Evolutionary conservation across 2,888 invertebrate species (phyloP), one percentile per base, ranked within the genome.

Genomic region (Vandiemenella viatica): DNA sequence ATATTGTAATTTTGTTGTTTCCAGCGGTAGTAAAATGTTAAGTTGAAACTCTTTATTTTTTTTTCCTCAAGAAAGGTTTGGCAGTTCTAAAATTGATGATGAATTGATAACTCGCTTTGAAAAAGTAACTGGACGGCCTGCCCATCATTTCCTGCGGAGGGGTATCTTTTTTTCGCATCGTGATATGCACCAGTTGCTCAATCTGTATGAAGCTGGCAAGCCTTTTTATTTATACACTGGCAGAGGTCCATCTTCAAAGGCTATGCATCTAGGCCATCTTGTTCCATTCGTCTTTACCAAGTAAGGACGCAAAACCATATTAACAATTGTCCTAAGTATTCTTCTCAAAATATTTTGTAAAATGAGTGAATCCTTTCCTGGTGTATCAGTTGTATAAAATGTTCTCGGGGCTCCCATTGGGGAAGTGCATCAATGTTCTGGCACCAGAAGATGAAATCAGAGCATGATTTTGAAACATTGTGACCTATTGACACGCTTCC

Each of bases 81-180:
- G 98, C 0, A 88, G 92, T 63, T 82, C 84, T 21, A 88, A 86
- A 67, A 83, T 98, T 57, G 90, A 91, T 65, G 74, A 80, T 38
- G 88, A 82, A 56, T 71, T 98, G 13, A 73, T 98, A 50, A 71
- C 76, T 17, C 76, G 88, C 52, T 86, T 98, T 63, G 90, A 93
- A 65, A 82, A 78, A 64, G 75, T 95, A 2, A 93, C 87, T 0
- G 87, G 89, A 1, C 80, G 81, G 59, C 73, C 80, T 62, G 85
- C 80, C 0, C 98, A 98, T 69, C 92, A 88, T 63, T 80, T 96
- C 48, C 70, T 98, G 13, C 74, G 81, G 54, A 75, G 98, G 57
- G 93, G 93, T 17, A 85, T 97, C 64, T 96, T 98, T 67, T 99
- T 99, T 67, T 96, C 98, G 0, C 98, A 98, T 64, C 77, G 97